Percentiles rank a stretch among this genome's conserved stretches.
Evolutionary conservation across 2,797 vertebrate species (phyloP).

Genomic region (Ptychadena robeensis): DNA sequence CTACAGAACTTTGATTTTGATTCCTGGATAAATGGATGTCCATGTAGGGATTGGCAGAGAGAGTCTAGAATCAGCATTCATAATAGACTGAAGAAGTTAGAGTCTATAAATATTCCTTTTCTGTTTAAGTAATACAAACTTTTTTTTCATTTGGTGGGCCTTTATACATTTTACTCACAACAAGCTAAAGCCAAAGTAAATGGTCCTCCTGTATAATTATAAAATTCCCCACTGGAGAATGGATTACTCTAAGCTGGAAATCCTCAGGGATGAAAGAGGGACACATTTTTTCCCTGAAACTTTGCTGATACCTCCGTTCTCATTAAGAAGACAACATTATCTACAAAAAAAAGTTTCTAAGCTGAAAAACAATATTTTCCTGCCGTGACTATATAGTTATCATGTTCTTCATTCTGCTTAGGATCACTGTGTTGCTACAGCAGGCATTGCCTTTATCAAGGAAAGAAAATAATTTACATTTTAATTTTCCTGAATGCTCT

Average conservation of each 20-base stretch:
- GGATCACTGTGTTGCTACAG: slow-evolving; percentile 30
- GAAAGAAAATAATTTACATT: slow-evolving; percentile 50
- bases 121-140: no score
- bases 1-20: no score
- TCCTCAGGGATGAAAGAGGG: background rate
- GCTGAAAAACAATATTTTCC: slow-evolving; percentile 28
- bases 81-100: no score
- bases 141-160: no score
- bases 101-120: no score
- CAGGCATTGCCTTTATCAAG: slow-evolving; percentile 41
- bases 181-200: background rate
- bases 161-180: no score
- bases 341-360: slow-evolving; percentile 21
- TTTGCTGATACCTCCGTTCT: slow-evolving; percentile 4
- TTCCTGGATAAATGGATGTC: no score
- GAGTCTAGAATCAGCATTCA: no score
- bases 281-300: background rate
- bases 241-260: slow-evolving; percentile 1
- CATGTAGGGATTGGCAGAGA: no score
- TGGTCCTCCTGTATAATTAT: background rate
- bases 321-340: slow-evolving; percentile 4
- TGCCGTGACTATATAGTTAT: slow-evolving; percentile 39
- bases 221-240: background rate
- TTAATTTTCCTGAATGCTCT: slow-evolving; percentile 48
- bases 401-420: slow-evolving; percentile 32